Evolutionary conservation across 2,113 vertebrate genomes (phyloP), one percentile per base, ranked within the genome.

Genomic region (Spilogale gracilis): DNA sequence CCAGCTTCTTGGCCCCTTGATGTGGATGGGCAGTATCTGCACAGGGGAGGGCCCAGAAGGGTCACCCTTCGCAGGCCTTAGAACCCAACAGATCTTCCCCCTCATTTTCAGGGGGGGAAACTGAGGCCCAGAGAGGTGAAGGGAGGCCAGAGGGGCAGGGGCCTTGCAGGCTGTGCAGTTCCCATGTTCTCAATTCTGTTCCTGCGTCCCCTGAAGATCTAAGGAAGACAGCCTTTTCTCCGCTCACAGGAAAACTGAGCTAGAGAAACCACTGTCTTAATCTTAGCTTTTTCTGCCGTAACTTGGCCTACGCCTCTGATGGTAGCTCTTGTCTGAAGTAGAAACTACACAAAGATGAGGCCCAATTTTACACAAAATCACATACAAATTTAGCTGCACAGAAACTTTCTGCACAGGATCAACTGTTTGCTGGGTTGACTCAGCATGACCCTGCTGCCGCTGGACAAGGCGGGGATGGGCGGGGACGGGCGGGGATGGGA

Each of bases 351-450:
- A 9, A 11, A 45, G 21, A 16, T 0, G 27, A 11, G 0, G 4
- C 76, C 9, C 2, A 21, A 18, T 6, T 71, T 18, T 23, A 69
- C 92, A 30, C 61, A 63, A 21, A 56, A 30, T 48, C 2, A 18
- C 21, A 7, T 3, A 11, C 21, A 7, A 27, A 12, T 9, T 16
- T 7, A 0, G 4, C 38, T 7, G 30, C 1, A 1, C 0, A 18
- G 85, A 45, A 21, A 10, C 21, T 5, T 23, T 56, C 86, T 12
- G 58, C 18, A 0, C 0, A 32, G 50, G 13, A 3, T 20, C 32
- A 25, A 5, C 52, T 18, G 65, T 50, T 32, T 16, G 69, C 71
- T 52, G 74, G 74, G 58, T 11, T 30, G 52, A n/a, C 20, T 9
- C 10, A 1, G 32, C 43, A 2, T 23, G 12, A 0, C 73, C 38